Evolutionary conservation across 2,797 vertebrate genomes (phyloP).

Genomic region (Danio choprae): DNA sequence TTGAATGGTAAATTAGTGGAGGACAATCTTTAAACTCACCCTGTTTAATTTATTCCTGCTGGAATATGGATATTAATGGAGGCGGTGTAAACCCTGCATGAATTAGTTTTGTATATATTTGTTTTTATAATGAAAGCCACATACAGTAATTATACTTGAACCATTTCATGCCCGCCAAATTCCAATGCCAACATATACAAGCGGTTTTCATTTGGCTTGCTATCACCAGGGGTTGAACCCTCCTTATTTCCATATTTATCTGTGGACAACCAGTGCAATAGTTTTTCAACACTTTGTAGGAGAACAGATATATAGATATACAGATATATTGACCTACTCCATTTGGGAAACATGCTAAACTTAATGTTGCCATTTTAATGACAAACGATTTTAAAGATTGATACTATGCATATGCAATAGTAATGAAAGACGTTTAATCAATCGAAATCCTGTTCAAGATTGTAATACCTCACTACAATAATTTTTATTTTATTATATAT

Average conservation of each 20-base stretch:
- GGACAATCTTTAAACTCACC: conserved; percentile 50
- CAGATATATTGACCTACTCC: conserved; percentile 48
- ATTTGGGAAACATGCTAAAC: conserved; percentile 31
- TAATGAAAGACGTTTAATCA: conserved; percentile 23
- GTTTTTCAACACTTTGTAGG: conserved; percentile 52
- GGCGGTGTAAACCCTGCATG: conserved; percentile 49
- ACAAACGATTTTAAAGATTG: conserved; percentile 27
- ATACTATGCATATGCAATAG: conserved; percentile 53
- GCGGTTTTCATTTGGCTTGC: conserved; percentile 46
- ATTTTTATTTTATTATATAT: neutral
- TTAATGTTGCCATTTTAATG: conserved; percentile 20
- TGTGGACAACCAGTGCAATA: conserved; percentile 66
- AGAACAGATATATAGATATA: conserved; percentile 28
- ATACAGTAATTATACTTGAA: conserved; percentile 34
- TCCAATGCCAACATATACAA: conserved; percentile 23
- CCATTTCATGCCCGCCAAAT: conserved; percentile 36
- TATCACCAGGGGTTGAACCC: conserved; percentile 47
- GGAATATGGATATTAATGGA: conserved; percentile 8
- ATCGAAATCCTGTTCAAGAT: conserved; percentile 37
- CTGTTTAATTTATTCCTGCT: conserved; percentile 16
- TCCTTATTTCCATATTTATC: conserved; percentile 40
- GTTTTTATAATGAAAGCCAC: conserved; percentile 26
- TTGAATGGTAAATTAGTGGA: conserved; percentile 46
- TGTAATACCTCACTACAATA: conserved; percentile 28
- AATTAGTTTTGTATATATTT: conserved; percentile 18